phyloP scores from a whole-genome alignment of 2,113 vertebrate species.

The Limnothrissa miodon region DNA sequence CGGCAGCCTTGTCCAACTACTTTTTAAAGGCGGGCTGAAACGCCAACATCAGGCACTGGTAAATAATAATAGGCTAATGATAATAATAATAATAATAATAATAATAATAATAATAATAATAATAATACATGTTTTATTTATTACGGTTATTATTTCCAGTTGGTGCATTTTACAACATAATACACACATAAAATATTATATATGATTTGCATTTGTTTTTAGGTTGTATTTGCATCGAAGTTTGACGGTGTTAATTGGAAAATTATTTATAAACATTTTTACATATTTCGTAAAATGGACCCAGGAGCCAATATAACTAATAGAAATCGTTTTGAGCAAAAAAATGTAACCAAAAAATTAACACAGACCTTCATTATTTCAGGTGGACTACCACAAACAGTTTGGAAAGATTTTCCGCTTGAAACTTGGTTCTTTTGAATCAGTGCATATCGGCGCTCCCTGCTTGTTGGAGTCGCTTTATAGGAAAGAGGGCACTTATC shows the following conservation, averaged over 20 bases:
- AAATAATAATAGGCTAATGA: constrained; percentile 29
- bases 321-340: background rate
- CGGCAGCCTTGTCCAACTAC: constrained; percentile 85
- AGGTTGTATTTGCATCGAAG: too few relatives aligned
- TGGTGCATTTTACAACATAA: background rate
- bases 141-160: too few relatives aligned
- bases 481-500: constrained; percentile 82
- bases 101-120: constrained; percentile 16
- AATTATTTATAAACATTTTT: too few relatives aligned
- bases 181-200: too few relatives aligned
- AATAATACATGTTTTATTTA: too few relatives aligned
- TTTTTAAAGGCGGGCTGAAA: constrained; percentile 86
- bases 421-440: constrained; percentile 91
- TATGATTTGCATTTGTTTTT: too few relatives aligned
- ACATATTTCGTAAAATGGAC: too few relatives aligned
- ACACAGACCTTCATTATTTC: background rate
- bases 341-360: background rate
- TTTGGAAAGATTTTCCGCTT: constrained; percentile 94
- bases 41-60: constrained; percentile 89
- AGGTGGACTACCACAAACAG: constrained; percentile 87
- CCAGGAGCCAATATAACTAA: background rate
- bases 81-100: background rate
- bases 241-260: too few relatives aligned
- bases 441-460: constrained; percentile 89
- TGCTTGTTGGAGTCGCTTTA: constrained; percentile 87